Base-by-base conservation (phyloP, 92 coral and sea anemone species). In the Actinernus sp. region DNA sequence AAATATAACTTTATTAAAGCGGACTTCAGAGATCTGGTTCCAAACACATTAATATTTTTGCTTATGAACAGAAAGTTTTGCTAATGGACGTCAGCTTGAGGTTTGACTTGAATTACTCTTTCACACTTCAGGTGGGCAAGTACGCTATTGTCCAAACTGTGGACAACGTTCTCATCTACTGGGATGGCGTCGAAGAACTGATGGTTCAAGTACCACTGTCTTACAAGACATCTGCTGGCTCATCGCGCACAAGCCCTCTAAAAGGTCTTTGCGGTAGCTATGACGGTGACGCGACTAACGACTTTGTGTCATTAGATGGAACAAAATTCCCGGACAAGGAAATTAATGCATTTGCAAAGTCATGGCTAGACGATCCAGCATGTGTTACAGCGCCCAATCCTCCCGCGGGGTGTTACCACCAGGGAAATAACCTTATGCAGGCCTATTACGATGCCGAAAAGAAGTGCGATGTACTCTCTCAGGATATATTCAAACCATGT, bases 261-360 rank as follows among this genome's bases (percentile, higher is more conserved):
- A 14, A 62, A 26, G 99, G 99, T 72, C 78, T 95, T 26, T 95
- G 99, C 47, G 99, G 99, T 41, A 69, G 79, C 54, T 95, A 72
- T 39, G 99, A 95, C 55, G 97, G 81, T 18, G 65, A 91, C 51
- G 43, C 44, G 23, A 36, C 54, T 17, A 95, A 95, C 73, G 99
- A 95, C 38, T 73, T 87, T 48, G 46, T 71, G 12, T 84, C 83
- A 7, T 31, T 67, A 18, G 86, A 38, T 11, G 32, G 44, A 17
- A 71, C 67, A 7, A 70, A 64, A 5, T 66, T 32, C 33, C 24
- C 63, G 26, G 41, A 49, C 49, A 58, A 68, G 1, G 31, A 46
- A 17, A 51, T 71, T 52, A 51, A 73, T 28, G 56, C 39, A 1
- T 87, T 91, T 33, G 86, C 84, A n/a, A 58, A 67, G 29, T 58